phyloP scores from a whole-genome alignment of 2,888 invertebrate genomes.

The Rhodophaea formosa region DNA sequence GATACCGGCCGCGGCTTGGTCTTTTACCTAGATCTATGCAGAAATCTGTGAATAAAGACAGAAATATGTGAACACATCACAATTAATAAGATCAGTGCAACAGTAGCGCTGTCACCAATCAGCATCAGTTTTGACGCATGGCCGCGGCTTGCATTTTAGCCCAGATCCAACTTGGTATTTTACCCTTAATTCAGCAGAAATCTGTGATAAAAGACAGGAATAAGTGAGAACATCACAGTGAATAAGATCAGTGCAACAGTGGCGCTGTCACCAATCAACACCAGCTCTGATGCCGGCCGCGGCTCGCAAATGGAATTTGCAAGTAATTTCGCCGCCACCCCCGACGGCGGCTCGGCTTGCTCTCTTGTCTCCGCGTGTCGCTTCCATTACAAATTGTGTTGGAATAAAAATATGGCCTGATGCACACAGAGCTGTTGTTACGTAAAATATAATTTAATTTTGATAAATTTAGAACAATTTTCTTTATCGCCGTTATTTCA shows the following conservation, averaged over 20 bases:
- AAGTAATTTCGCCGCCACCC: conserved; percentile 72
- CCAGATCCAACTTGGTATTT: no score
- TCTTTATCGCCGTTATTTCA: no score
- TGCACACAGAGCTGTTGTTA: conserved; percentile 46
- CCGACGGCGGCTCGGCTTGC: conserved; percentile 53
- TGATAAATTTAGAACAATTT: background rate
- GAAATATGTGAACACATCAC: no score
- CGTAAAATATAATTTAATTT: background rate
- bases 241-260: background rate
- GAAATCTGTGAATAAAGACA: no score
- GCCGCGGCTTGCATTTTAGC: conserved; percentile 36
- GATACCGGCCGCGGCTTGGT: no score
- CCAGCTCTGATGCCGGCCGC: conserved; percentile 66
- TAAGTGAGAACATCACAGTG: background rate
- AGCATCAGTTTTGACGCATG: no score
- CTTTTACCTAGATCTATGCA: no score
- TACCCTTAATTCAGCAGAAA: no score
- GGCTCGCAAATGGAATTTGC: conserved; percentile 80
- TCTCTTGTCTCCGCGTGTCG: conserved; percentile 79
- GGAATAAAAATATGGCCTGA: conserved; percentile 74
- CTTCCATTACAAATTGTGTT: conserved; percentile 81
- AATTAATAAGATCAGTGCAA: no score
- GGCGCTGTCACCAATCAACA: conserved; percentile 17
- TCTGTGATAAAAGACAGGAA: no score
- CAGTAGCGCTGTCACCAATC: no score